A percentile compares a stretch with the other conserved stretches of the same genome.
phyloP scores from a whole-genome alignment of 2,888 invertebrate genomes.

The Corythucha ciliata region DNA sequence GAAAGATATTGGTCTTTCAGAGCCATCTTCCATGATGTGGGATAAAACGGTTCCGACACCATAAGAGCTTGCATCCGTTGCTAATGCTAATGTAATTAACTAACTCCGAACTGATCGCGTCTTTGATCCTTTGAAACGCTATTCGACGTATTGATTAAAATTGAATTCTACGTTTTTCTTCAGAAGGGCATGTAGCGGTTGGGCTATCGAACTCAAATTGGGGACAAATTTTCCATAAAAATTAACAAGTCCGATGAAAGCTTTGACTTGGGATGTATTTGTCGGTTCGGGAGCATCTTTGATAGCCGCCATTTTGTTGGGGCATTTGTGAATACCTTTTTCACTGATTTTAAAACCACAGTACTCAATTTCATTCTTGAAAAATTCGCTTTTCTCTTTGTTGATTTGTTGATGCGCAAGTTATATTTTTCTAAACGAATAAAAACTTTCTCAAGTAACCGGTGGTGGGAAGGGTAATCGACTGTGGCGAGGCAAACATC shows the following conservation, averaged over 20 bases:
- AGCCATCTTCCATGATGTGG: conserved; percentile 9
- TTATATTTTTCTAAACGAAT: conserved; percentile 26
- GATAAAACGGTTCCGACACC: conserved; percentile 1
- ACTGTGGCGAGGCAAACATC: conserved; percentile 32
- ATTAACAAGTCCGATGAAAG: conserved; percentile 40
- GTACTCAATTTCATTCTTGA: conserved; percentile 17
- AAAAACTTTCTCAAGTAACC: conserved; percentile 29
- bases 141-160: conserved; percentile 1
- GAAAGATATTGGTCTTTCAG: not conserved
- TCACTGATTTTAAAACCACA: conserved; percentile 20
- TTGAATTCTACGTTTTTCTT: not conserved
- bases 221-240: conserved; percentile 37
- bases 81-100: conserved; percentile 8
- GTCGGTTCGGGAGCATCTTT: conserved; percentile 28
- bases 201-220: not conserved
- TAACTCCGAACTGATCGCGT: conserved; percentile 15
- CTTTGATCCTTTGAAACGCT: conserved; percentile 20
- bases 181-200: not conserved
- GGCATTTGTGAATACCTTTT: conserved; percentile 17
- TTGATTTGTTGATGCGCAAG: conserved; percentile 34
- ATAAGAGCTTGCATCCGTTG: conserved; percentile 5
- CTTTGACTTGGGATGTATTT: conserved; percentile 12
- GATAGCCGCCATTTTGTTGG: conserved; percentile 19
- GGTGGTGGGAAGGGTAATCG: conserved; percentile 22
- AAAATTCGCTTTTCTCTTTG: conserved; percentile 31